Evolutionary conservation across 2,797 vertebrate species (phyloP), one percentile per base, ranked within the genome.

Genomic region (Molossus alvarezi): DNA sequence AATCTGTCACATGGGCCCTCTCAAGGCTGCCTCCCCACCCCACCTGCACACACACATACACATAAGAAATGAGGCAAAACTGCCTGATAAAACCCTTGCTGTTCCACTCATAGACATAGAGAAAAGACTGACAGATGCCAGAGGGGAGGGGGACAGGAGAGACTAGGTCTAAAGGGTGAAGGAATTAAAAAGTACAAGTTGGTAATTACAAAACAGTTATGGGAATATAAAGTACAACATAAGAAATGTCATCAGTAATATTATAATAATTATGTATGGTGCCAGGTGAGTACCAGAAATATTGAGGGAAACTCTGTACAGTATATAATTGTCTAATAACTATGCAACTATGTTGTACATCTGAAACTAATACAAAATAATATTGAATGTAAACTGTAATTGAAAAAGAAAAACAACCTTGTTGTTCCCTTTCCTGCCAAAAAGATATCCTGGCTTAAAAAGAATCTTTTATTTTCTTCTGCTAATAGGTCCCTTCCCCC

Each of bases 21-120:
- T 51, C 29, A 12, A 33, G n/a, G 3, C n/a, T 29, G 5, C 65
- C 17, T 3, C 17, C 41, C 27, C 5, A 0, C 3, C 4, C 27
- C 6, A 17, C 20, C 21, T 21, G 0, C 4, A 83, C 12, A 21
- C 45, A 83, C 29, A 64, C 17, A 20, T 51, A n/a, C 51, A 53
- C 9, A 53, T 53, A 27, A 6, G 48, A 53, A 62, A n/a, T 23
- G 7, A 33, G 7, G 29, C 29, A 23, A 23, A 25, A 25, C 81
- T 53, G 29, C 45, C 15, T 23, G 45, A 51, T 51, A 53, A 65
- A 65, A 83, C 8, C 41, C 4, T 83, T n/a, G 60, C 20, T 57
- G 53, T 21, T 37, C 21, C 12, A 1, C n/a, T 79, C 76, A 57
- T 23, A 23, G 29, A 21, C 37, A 57, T n/a, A 57, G n/a, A 79